A percentile compares a stretch with the other conserved stretches of the same genome.
phyloP scores from a whole-genome alignment of 1,140 invertebrate species.

The Drosophila carrolli region DNA sequence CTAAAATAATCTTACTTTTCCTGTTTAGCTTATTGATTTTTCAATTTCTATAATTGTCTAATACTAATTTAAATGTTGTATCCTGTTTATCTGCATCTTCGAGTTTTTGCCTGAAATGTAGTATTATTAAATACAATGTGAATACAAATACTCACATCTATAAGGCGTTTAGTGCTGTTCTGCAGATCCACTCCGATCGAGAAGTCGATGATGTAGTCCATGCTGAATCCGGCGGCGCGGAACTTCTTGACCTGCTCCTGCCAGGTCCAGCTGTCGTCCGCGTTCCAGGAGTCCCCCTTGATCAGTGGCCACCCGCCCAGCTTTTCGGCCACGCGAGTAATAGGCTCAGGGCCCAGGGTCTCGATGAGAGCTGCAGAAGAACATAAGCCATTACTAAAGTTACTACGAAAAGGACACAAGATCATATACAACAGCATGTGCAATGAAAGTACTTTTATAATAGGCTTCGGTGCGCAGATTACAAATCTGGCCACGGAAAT shows the following conservation, averaged over 20 bases:
- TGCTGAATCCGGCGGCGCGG: slow-evolving; percentile 91
- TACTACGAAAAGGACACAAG: background rate
- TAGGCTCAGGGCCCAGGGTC: slow-evolving; percentile 88
- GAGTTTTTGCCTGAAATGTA: too few relatives aligned
- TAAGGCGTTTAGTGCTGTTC: slow-evolving; percentile 93
- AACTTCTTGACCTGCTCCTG: slow-evolving; percentile 93
- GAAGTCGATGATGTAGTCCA: slow-evolving; percentile 97
- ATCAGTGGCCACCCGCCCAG: slow-evolving; percentile 96
- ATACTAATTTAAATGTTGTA: too few relatives aligned
- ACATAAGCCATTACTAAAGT: background rate
- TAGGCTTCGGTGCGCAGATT: too few relatives aligned
- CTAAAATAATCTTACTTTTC: too few relatives aligned
- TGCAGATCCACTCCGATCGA: slow-evolving; percentile 96
- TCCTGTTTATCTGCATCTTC: too few relatives aligned
- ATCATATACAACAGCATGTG: too few relatives aligned
- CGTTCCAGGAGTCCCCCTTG: slow-evolving; percentile 91
- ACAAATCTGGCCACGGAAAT: too few relatives aligned
- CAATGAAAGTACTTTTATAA: too few relatives aligned
- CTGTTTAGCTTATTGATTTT: too few relatives aligned
- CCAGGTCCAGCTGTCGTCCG: slow-evolving; percentile 90
- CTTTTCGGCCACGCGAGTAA: slow-evolving; percentile 89
- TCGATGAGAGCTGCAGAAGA: slow-evolving; percentile 88
- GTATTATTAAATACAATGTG: too few relatives aligned
- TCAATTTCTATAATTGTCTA: too few relatives aligned
- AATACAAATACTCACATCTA: slow-evolving; percentile 90